Conservation (phyloP, 2,888 invertebrate genomes). For the Perizoma affinitatum region DNA sequence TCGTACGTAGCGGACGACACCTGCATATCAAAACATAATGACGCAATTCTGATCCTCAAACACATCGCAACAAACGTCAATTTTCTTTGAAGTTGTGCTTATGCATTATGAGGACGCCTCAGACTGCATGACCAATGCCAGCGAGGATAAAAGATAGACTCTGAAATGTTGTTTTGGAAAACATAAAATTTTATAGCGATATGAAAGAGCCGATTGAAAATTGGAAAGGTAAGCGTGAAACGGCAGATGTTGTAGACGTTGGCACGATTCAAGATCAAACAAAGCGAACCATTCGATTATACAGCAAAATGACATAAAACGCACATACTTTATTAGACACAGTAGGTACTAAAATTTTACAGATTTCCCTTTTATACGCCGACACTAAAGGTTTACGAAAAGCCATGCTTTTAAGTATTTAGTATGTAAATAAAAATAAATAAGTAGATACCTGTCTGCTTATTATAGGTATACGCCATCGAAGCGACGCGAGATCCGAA, state of each 20-base stretch:
- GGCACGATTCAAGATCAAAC: conserved; percentile 31
- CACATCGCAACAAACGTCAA: conserved; percentile 30
- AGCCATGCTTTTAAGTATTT: too few species aligned
- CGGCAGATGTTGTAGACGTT: conserved; percentile 63
- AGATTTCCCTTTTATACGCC: conserved; percentile 11
- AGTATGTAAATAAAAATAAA: too few species aligned
- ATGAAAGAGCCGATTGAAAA: conserved; percentile 72
- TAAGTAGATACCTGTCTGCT: too few species aligned
- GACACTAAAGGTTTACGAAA: neutral
- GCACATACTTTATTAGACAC: conserved; percentile 15
- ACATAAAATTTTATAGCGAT: conserved; percentile 75
- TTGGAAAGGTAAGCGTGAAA: conserved; percentile 79
- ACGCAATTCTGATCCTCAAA: conserved; percentile 36
- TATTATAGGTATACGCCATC: too few species aligned
- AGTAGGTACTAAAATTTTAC: conserved; percentile 12
- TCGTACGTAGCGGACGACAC: conserved; percentile 55
- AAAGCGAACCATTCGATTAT: conserved; percentile 26
- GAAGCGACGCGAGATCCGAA: too few species aligned
- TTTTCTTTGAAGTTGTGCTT: conserved; percentile 29
- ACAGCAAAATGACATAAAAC: conserved; percentile 15
- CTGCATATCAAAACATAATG: conserved; percentile 47
- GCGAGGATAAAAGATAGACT: conserved; percentile 59
- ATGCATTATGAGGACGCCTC: conserved; percentile 38
- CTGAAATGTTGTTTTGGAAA: conserved; percentile 68
- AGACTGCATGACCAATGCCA: conserved; percentile 75